Base-by-base conservation (phyloP, 2,113 vertebrate species). In the Eubucco bourcierii region DNA sequence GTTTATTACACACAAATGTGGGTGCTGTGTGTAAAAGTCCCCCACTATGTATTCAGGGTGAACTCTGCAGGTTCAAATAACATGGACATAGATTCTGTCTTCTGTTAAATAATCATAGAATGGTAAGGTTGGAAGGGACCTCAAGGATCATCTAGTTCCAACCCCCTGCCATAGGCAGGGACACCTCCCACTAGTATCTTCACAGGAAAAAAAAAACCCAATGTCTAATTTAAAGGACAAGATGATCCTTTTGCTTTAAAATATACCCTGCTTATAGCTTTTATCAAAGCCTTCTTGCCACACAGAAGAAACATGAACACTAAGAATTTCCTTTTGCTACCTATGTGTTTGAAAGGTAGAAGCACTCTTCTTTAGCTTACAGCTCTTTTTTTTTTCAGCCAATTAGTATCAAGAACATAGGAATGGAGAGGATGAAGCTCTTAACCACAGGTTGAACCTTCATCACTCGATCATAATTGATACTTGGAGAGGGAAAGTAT, bases 271-370 rank as follows among this genome's bases (percentile, higher is more conserved):
- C 15, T 33, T 28, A 37, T 15, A 53, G 19, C 10, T 76, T 67
- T 73, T 61, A 52, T 56, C 31, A 39, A 81, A 72, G 10, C 2
- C 6, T 21, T 46, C 50, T 41, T 82, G 47, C 23, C 64, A 53
- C 2, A 4, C 17, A 47, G 21, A 50, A 3, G 11, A 67, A 60
- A 60, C 37, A 29, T 0, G 4, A 17, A 37, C 16, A 10, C 3
- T 25, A 46, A 53, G 20, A 19, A 16, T 73, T 88, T 66, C 7
- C 21, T 67, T 79, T 79, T 75, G 21, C 46, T 80, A 12, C 37
- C 6, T 67, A 66, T 63, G 13, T 79, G 9, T 6, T 39, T 63
- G 24, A 72, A 47, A 44, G 33, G 33, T 5, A 70, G 58, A 18
- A 72, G 10, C 8, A 56, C 8, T 34, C 18, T 76, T 25, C 37